Base-by-base conservation (phyloP, 2,888 invertebrate genomes). In the Lucinisca nassula region DNA sequence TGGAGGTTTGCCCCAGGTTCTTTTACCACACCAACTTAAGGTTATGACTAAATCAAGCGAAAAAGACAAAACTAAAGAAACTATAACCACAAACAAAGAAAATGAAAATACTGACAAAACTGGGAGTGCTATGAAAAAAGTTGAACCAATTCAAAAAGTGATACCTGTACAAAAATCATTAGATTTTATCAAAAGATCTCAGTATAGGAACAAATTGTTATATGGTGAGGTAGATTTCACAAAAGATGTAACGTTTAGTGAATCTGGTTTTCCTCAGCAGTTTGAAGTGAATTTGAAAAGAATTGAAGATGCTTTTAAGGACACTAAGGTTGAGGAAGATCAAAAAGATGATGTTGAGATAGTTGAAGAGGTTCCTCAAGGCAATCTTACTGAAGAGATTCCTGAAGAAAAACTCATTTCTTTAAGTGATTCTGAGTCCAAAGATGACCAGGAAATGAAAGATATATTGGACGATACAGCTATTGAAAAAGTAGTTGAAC, bases 181-280 rank as follows among this genome's bases (percentile, higher is more conserved):
- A 73, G 86, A 86, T 83, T 86, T 89, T 73, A 75, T 76, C 30
- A 86, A 81, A 49, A 87, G 81, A 82, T 61, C 75, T 14, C 70
- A 85, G 58, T 81, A 73, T 82, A 83, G 85, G 32, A 90, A 85
- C 70, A 81, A 79, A 77, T 74, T 70, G 38, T 80, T 88, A 38
- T 88, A 90, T 84, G 90, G 90, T 21, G 86, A 87, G 58, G 81
- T 86, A 51, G 90, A 90, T 75, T 89, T 89, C 32, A 75, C 87
- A 27, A 79, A 85, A 75, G 88, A 87, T 81, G 87, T 88, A 6
- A 79, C 81, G 30, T 90, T 79, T 61, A 85, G 83, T 85, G 90
- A 88, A 77, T 83, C 83, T 35, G 85, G 84, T 17, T 90, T 90
- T 79, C 88, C 88, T 32, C 83, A 86, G 73, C 79, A 85, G 10